These are phyloP conservation scores for Helleia helle DNA, from an alignment of 2,888 invertebrate species.

Conservation along the genomic window DNA sequence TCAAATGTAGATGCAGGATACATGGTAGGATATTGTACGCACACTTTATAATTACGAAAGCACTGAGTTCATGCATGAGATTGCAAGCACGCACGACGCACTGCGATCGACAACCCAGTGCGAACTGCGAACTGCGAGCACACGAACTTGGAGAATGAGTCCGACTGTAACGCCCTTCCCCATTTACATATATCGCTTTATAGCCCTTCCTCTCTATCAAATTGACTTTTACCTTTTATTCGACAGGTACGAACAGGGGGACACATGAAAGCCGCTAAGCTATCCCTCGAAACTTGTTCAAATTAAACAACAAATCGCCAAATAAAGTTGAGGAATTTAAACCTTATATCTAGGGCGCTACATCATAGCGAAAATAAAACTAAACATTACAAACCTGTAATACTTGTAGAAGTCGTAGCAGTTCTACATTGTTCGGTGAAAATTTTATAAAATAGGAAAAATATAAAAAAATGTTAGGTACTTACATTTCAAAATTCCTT, in stretches of 20 bases:
- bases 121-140: constrained; percentile 33
- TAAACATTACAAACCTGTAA: background rate
- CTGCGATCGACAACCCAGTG: constrained; percentile 31
- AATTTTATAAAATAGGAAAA: constrained; percentile 14
- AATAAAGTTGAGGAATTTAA: constrained; percentile 24
- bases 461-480: constrained; percentile 22
- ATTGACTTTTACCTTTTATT: constrained; percentile 73
- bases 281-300: constrained; percentile 39
- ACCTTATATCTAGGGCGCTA: constrained; percentile 9
- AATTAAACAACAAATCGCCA: constrained; percentile 12
- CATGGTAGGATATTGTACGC: constrained; percentile 28
- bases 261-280: constrained; percentile 44
- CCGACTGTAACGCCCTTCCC: constrained; percentile 65
- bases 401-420: constrained; percentile 29
- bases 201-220: constrained; percentile 67
- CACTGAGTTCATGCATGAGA: constrained; percentile 1
- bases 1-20: constrained; percentile 61
- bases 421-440: constrained; percentile 27
- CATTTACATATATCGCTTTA: constrained; percentile 64
- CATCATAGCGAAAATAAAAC: background rate
- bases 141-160: constrained; percentile 36
- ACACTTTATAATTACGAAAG: background rate
- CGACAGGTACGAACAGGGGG: constrained; percentile 68
- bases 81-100: constrained; percentile 27
- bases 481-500: constrained; percentile 26